Percentiles rank a stretch among this genome's conserved stretches.
Evolutionary conservation across 2,888 invertebrate species (phyloP).

Genomic region (Cephus runcator): DNA sequence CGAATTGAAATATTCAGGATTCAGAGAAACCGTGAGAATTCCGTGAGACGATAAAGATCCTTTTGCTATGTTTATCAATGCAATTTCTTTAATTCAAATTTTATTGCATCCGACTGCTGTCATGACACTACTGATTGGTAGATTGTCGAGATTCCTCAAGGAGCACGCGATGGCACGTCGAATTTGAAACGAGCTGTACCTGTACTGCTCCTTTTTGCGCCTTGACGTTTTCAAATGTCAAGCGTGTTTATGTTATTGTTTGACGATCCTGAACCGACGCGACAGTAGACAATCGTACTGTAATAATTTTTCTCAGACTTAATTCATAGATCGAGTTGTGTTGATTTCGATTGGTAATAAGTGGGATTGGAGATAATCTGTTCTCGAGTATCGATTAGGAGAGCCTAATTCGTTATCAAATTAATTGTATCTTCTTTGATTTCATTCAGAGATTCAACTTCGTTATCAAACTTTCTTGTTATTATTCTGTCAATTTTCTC

Average conservation of each 20-base stretch:
- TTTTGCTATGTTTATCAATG: background rate
- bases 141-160: background rate
- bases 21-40: background rate
- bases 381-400: background rate
- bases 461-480: background rate
- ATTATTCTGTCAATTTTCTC: background rate
- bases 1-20: background rate
- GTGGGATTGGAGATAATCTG: background rate
- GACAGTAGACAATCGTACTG: background rate
- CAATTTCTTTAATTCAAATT: background rate
- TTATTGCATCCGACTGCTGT: background rate
- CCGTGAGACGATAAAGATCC: background rate
- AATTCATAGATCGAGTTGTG: background rate
- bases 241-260: background rate
- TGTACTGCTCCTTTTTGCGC: background rate
- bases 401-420: background rate
- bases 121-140: background rate
- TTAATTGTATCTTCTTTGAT: background rate
- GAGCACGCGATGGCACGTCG: background rate
- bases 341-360: no score
- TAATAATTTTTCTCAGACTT: background rate
- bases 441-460: background rate
- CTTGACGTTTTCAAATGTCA: background rate
- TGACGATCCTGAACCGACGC: background rate
- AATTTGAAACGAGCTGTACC: background rate